A percentile compares a stretch with the other conserved stretches of the same genome.
Conservation (phyloP, 2,888 invertebrate genomes). For the Candidula unifasciata region DNA sequence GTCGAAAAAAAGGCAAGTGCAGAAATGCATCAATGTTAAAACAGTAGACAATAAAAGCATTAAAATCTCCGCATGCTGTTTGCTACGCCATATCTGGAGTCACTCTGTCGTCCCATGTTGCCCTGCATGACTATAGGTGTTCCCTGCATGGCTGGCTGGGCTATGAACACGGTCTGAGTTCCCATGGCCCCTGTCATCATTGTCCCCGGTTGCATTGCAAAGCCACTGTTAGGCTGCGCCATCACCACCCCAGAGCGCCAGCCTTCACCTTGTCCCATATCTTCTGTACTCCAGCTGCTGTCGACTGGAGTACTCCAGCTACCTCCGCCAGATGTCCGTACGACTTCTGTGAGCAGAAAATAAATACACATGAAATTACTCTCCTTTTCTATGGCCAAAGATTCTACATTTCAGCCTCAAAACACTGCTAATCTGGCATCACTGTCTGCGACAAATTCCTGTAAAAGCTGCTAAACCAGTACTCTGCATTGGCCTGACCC, state of each 20-base stretch:
- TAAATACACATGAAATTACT: too few relatives aligned
- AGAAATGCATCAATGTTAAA: too few relatives aligned
- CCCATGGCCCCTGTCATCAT: slow-evolving; percentile 42
- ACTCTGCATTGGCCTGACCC: too few relatives aligned
- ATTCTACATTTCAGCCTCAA: too few relatives aligned
- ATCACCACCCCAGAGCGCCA: slow-evolving; percentile 48
- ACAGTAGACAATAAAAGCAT: neutral
- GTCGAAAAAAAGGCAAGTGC: too few relatives aligned
- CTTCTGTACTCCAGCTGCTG: slow-evolving; percentile 42
- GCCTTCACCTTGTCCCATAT: slow-evolving; percentile 54
- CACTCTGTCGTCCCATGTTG: slow-evolving; percentile 47
- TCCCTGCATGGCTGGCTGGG: slow-evolving; percentile 46
- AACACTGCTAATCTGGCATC: too few relatives aligned
- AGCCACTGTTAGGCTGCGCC: slow-evolving; percentile 40
- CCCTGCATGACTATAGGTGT: slow-evolving; percentile 44
- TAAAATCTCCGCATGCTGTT: slow-evolving; percentile 54
- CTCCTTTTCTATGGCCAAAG: too few relatives aligned
- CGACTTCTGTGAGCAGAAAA: too few relatives aligned
- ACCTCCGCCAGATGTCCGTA: slow-evolving; percentile 1
- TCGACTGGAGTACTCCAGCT: slow-evolving; percentile 55
- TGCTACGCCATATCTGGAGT: slow-evolving; percentile 54
- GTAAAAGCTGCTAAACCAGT: too few relatives aligned
- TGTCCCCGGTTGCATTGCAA: slow-evolving; percentile 34
- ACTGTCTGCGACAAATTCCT: too few relatives aligned
- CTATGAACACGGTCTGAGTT: slow-evolving; percentile 43